Evolutionary conservation across 2,888 invertebrate species (phyloP), one percentile per base, ranked within the genome.

Genomic region (Gandaritis pyraliata): DNA sequence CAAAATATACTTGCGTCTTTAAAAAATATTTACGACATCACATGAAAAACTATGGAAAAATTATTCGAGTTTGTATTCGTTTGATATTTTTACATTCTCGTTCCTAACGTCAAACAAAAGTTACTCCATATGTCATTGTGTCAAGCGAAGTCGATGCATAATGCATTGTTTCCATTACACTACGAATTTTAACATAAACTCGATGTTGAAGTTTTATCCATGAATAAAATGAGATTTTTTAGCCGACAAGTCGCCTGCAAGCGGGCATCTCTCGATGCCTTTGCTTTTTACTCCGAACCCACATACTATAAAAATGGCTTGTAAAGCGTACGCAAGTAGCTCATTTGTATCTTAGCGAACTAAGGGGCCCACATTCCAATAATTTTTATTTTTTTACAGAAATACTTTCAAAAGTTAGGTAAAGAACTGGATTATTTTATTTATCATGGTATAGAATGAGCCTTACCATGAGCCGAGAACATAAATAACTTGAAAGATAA

Each of bases 121-220:
- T 85, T 82, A 82, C 82, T 83, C 86, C 87, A 87, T 89, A 86
- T 85, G 90, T 90, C 90, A 92, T 89, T 86, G 87, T 90, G 88
- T 88, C 89, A 85, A 81, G 75, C 73, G 74, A 72, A 75, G 76
- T 68, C 78, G 69, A 87, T 92, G 87, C 86, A 92, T 92, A 78
- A 92, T 90, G 86, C 86, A 92, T 90, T 84, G 90, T 88, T 90
- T 91, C 87, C 90, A 92, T 91, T 92, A 90, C 88, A 90, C 90
- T 88, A 89, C 88, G 86, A 88, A 81, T 85, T 89, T 91, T 90
- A 88, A 88, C 88, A 90, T 89, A 90, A 89, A 87, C 85, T 80
- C 80, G 87, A 90, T 90, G 90, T 90, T 88, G 87, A 88, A 80
- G 87, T 88, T 87, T 86, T 82, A 85, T 82, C 79, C 84, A 86